These are phyloP conservation scores for Thalassophryne amazonica DNA, from an alignment of 2,797 vertebrate species.

Conservation along the genomic window DNA sequence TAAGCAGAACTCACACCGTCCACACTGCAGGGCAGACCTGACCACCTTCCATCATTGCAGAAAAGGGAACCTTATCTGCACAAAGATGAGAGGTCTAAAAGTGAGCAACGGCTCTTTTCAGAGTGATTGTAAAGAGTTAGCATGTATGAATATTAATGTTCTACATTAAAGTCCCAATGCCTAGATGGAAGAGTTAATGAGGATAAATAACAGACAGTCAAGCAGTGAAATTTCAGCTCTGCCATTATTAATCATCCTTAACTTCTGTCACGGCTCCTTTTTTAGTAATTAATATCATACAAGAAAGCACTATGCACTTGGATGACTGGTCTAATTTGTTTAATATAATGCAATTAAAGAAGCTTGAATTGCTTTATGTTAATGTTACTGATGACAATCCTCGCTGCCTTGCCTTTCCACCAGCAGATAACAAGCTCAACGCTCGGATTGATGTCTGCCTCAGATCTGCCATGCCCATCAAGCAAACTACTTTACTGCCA, in stretches of 20 bases:
- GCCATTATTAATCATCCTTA: constrained; percentile 81
- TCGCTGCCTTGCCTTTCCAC: constrained; percentile 54
- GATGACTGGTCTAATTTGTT: constrained; percentile 79
- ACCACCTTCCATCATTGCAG: constrained; percentile 43
- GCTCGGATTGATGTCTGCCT: constrained; percentile 70
- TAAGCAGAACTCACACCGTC: constrained; percentile 22
- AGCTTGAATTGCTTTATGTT: constrained; percentile 77
- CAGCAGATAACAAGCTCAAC: constrained; percentile 67
- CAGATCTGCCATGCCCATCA: constrained; percentile 57
- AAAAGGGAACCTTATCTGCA: constrained; percentile 50
- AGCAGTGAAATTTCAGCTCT: constrained; percentile 68
- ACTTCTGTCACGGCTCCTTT: constrained; percentile 78
- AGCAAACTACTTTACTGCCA: constrained; percentile 50
- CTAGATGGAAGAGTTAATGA: constrained; percentile 78
- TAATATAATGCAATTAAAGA: constrained; percentile 80
- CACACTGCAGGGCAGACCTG: constrained; percentile 18
- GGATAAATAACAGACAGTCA: constrained; percentile 79
- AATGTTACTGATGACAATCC: constrained; percentile 70
- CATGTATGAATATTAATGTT: constrained; percentile 82
- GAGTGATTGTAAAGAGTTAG: constrained; percentile 75
- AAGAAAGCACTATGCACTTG: constrained; percentile 78
- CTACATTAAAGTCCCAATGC: constrained; percentile 67
- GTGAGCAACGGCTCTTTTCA: constrained; percentile 59
- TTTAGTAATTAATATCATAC: constrained; percentile 80
- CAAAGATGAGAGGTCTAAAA: constrained; percentile 54